phyloP scores from a whole-genome alignment of 2,113 vertebrate species.

The Strix uralensis region DNA sequence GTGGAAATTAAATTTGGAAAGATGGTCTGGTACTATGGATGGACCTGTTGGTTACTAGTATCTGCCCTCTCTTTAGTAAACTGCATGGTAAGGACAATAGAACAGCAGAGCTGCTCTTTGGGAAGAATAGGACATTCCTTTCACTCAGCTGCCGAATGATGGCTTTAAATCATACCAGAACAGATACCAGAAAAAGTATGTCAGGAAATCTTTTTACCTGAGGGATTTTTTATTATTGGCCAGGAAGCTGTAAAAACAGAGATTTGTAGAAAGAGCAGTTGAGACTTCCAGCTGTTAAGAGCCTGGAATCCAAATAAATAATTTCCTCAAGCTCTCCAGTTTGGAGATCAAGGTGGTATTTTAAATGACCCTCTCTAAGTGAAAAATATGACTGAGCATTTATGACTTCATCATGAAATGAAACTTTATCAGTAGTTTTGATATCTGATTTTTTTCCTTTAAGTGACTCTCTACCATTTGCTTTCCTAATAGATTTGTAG shows the following conservation, averaged over 20 bases:
- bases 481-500: neutral
- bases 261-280: neutral
- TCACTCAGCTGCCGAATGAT: neutral
- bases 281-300: conserved; percentile 21
- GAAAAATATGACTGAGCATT: neutral
- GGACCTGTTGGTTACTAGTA: neutral
- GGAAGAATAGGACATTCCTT: neutral
- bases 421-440: neutral
- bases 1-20: neutral
- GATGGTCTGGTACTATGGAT: neutral
- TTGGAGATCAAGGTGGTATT: neutral
- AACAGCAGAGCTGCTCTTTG: neutral
- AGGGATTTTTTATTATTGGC: neutral
- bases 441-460: neutral
- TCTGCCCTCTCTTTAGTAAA: neutral
- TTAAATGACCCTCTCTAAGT: neutral
- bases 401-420: neutral
- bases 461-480: neutral
- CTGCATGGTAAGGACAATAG: neutral
- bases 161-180: neutral
- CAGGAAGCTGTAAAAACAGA: conserved; percentile 11
- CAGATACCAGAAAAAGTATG: neutral
- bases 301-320: neutral
- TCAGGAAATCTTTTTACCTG: neutral
- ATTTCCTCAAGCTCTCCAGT: neutral